Evolutionary conservation across 1,140 invertebrate genomes (phyloP).

Genomic region (Cydia strobilella): DNA sequence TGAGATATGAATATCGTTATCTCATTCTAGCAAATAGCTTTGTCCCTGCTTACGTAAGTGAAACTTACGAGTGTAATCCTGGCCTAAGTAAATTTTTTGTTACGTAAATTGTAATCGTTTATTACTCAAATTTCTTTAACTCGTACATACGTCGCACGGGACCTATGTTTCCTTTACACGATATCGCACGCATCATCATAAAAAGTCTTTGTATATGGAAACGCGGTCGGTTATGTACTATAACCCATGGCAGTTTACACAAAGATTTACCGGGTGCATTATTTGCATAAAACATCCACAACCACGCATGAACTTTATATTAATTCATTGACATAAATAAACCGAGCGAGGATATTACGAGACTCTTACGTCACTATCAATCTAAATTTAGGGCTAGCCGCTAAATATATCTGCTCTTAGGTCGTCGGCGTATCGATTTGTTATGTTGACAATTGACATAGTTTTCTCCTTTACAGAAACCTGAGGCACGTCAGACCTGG

Average conservation of each 20-base stretch:
- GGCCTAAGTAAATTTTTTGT: too few species aligned
- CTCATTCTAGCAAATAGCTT: too few species aligned
- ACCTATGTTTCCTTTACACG: background rate
- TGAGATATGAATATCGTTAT: too few species aligned
- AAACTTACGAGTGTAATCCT: too few species aligned
- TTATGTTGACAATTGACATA: constrained; percentile 16
- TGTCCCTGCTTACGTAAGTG: too few species aligned
- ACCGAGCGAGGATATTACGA: constrained; percentile 21
- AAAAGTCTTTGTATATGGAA: background rate
- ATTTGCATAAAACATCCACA: background rate
- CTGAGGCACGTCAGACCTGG: constrained; percentile 5
- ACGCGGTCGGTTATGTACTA: background rate
- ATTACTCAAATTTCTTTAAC: background rate
- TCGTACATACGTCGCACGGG: background rate
- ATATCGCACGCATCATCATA: background rate
- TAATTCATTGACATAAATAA: constrained; percentile 29
- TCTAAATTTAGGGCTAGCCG: constrained; percentile 23
- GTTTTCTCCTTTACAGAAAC: constrained; percentile 16
- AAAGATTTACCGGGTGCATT: constrained; percentile 26
- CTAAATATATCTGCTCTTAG: constrained; percentile 22
- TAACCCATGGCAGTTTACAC: constrained; percentile 19
- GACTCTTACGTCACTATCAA: constrained; percentile 29
- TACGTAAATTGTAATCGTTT: too few species aligned
- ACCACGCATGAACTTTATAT: constrained; percentile 20
- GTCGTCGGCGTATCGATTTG: constrained; percentile 11